A percentile compares a stretch with the other conserved stretches of the same genome.
Evolutionary conservation across 2,797 vertebrate species (phyloP).

Genomic region (Lutjanus campechanus): DNA sequence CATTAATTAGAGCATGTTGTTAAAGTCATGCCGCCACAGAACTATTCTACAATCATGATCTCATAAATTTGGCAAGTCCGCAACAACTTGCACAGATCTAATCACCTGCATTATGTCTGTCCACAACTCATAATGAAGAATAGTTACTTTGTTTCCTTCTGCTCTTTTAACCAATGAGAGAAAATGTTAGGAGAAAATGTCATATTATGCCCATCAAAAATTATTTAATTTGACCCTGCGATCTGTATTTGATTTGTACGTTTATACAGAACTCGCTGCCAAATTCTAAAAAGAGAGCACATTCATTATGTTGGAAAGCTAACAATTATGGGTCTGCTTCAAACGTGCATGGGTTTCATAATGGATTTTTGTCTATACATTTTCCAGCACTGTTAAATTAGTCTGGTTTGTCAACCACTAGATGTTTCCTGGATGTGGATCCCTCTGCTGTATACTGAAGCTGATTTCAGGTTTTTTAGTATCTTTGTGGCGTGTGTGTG

Average conservation of each 20-base stretch:
- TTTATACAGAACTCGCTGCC: conserved; percentile 38
- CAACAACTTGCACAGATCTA: background rate
- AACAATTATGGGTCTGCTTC: conserved; percentile 74
- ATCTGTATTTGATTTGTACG: conserved; percentile 41
- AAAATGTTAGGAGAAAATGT: conserved; percentile 4
- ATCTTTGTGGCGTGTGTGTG: conserved; percentile 41
- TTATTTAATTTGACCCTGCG: conserved; percentile 39
- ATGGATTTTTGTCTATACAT: conserved; percentile 68
- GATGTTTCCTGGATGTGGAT: conserved; percentile 59
- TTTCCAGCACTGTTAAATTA: conserved; percentile 69
- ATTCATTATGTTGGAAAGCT: conserved; percentile 72
- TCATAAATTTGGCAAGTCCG: background rate
- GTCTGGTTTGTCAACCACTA: conserved; percentile 64
- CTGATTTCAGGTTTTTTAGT: conserved; percentile 57
- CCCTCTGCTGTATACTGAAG: conserved; percentile 44
- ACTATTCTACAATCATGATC: background rate
- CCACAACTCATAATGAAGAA: background rate
- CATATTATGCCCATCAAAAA: conserved; percentile 13
- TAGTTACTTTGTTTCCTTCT: background rate
- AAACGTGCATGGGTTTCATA: conserved; percentile 56
- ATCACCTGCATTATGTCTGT: background rate
- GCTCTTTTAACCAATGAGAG: conserved; percentile 3
- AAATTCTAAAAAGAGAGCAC: conserved; percentile 63
- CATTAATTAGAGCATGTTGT: background rate
- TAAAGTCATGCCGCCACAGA: background rate